Evolutionary conservation across 2,113 vertebrate genomes (phyloP).

Genomic region (Ranitomeya variabilis): DNA sequence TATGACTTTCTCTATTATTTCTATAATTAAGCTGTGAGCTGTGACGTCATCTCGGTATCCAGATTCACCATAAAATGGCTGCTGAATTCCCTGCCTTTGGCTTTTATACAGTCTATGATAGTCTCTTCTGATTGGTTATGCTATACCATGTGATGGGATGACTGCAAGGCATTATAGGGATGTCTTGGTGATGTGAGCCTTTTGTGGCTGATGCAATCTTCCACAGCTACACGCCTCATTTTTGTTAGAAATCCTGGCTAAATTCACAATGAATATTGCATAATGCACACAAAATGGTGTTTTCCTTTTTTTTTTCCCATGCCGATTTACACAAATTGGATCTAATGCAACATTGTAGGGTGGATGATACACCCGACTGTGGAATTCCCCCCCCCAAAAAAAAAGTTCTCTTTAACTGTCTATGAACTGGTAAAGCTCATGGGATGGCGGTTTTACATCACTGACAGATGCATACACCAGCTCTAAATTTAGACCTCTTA

Average conservation of each 20-base stretch:
- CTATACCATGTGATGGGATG: too few relatives aligned
- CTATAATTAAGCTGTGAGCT: too few relatives aligned
- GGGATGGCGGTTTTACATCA: constrained; percentile 16
- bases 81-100: too few relatives aligned
- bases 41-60: too few relatives aligned
- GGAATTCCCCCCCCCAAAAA: constrained; percentile 5
- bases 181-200: too few relatives aligned
- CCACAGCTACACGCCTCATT: neutral
- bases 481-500: constrained; percentile 21
- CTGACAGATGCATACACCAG: constrained; percentile 16
- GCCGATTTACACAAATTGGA: constrained; percentile 1
- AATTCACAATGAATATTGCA: neutral
- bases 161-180: too few relatives aligned
- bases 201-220: too few relatives aligned
- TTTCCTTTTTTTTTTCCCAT: constrained; percentile 10
- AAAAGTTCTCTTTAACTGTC: constrained; percentile 37
- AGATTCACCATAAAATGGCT: too few relatives aligned
- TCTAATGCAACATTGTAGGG: neutral
- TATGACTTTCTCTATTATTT: too few relatives aligned
- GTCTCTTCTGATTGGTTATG: too few relatives aligned
- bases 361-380: constrained; percentile 28
- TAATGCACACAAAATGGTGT: neutral
- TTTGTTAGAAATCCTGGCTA: neutral
- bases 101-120: too few relatives aligned
- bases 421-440: neutral